Evolutionary conservation across 2,888 invertebrate species (phyloP).

Genomic region (Eupithecia dodoneata): DNA sequence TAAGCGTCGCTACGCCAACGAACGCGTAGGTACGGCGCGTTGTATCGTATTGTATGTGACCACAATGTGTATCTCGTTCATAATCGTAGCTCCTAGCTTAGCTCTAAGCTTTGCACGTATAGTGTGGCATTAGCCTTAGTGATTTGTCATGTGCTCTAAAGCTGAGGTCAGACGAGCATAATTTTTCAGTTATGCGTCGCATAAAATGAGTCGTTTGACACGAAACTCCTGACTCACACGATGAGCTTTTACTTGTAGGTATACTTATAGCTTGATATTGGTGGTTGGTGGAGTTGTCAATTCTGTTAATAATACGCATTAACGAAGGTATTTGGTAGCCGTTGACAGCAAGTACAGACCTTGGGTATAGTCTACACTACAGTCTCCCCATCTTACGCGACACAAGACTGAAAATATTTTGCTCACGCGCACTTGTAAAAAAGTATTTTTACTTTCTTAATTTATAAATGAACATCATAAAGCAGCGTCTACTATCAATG

Average conservation of each 20-base stretch:
- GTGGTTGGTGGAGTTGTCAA: neutral
- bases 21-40: too few species aligned
- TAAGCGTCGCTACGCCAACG: too few species aligned
- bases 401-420: neutral
- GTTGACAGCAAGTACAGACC: too few species aligned
- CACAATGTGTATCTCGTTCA: too few species aligned
- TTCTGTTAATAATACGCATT: neutral
- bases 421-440: neutral
- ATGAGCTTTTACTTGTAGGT: neutral
- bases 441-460: too few species aligned
- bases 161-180: neutral
- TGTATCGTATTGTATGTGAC: too few species aligned
- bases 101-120: too few species aligned
- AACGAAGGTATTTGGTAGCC: too few species aligned
- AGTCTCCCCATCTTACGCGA: neutral
- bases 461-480: neutral
- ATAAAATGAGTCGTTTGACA: neutral
- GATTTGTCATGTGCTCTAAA: neutral
- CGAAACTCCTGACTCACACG: neutral
- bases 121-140: neutral
- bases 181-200: neutral
- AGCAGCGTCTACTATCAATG: neutral
- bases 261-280: neutral
- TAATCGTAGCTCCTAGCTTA: too few species aligned
- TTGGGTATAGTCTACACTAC: too few species aligned